These are phyloP conservation scores for Andrena trimmerana DNA, from an alignment of 2,888 invertebrate genomes.

Conservation along the genomic window DNA sequence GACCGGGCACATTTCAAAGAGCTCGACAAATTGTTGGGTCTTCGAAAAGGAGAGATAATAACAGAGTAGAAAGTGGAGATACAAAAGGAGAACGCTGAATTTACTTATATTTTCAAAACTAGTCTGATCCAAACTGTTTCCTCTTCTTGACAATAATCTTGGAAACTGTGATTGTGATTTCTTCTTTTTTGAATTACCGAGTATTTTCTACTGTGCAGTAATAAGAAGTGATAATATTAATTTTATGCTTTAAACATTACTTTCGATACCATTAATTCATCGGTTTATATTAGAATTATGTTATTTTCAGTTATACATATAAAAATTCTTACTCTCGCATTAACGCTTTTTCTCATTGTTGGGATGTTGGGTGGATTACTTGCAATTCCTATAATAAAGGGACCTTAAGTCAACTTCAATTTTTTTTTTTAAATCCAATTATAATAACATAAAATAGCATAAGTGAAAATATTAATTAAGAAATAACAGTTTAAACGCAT, in stretches of 20 bases:
- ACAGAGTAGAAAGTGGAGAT: slow-evolving; percentile 72
- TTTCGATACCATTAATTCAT: background rate
- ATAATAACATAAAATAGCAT: background rate
- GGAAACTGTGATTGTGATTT: slow-evolving; percentile 1
- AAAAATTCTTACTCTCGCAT: slow-evolving; percentile 29
- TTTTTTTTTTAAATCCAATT: background rate
- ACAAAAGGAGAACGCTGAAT: slow-evolving; percentile 70
- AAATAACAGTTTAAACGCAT: slow-evolving; percentile 33
- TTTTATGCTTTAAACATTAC: background rate
- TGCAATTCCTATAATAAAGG: slow-evolving; percentile 16
- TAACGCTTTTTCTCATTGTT: background rate
- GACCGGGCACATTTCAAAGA: slow-evolving; percentile 60
- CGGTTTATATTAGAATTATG: background rate
- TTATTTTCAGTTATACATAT: background rate
- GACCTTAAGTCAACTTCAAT: background rate
- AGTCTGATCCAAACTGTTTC: slow-evolving; percentile 16
- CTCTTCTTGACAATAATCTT: background rate
- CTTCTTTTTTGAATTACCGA: slow-evolving; percentile 19
- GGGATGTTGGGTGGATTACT: slow-evolving; percentile 1
- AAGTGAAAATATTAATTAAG: background rate
- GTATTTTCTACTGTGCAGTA: slow-evolving; percentile 30
- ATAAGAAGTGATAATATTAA: background rate
- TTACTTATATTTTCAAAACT: slow-evolving; percentile 69
- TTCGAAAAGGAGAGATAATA: slow-evolving; percentile 70
- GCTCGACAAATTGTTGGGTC: slow-evolving; percentile 61